Conservation (phyloP, 2,888 invertebrate genomes). For the Ypsolopha sequella region DNA sequence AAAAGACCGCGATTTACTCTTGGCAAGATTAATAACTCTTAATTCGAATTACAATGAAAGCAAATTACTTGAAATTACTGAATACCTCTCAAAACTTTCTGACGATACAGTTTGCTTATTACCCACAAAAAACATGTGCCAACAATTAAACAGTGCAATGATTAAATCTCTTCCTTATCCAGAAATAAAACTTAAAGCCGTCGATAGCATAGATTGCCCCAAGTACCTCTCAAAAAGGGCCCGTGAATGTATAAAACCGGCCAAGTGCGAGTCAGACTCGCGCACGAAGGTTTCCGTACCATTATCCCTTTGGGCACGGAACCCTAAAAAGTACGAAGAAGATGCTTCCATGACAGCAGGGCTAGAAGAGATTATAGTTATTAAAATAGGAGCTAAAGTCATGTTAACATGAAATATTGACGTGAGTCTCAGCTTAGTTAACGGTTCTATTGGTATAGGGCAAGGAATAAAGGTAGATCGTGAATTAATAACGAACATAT, state of each 20-base stretch:
- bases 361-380: no score
- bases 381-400: no score
- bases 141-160: constrained; percentile 21
- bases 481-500: no score
- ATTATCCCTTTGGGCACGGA: no score
- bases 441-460: no score
- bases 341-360: no score
- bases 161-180: constrained; percentile 12
- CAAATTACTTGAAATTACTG: constrained; percentile 14
- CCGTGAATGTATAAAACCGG: not conserved
- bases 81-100: constrained; percentile 14
- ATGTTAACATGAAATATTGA: no score
- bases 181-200: constrained; percentile 15
- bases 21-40: constrained; percentile 10
- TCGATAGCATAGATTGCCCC: not conserved
- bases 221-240: not conserved
- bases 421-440: no score
- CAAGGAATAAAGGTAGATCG: no score
- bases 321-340: no score
- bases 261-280: no score
- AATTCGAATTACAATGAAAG: constrained; percentile 10
- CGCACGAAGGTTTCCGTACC: no score
- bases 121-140: constrained; percentile 21
- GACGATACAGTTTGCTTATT: constrained; percentile 20
- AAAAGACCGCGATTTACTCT: constrained; percentile 15